Conservation (phyloP, 2,113 vertebrate genomes). For the Rhabdomys dilectus region DNA sequence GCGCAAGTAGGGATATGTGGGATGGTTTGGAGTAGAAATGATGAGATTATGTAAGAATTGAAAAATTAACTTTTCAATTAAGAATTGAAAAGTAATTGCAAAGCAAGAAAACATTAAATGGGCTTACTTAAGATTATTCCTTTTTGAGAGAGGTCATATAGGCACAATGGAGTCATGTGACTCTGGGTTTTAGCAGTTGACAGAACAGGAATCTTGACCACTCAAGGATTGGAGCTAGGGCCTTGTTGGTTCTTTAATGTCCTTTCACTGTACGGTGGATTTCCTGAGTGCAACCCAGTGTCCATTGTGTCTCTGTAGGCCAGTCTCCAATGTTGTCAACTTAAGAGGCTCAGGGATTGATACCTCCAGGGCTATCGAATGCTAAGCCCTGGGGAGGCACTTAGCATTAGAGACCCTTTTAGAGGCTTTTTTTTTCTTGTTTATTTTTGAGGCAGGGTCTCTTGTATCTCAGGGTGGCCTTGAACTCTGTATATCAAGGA, state of each 20-base stretch:
- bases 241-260: not conserved
- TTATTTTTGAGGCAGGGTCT: not conserved
- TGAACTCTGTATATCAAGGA: not conserved
- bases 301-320: not conserved
- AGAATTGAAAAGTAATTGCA: not conserved
- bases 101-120: not conserved
- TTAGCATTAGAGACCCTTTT: not conserved
- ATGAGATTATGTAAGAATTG: not conserved
- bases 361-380: not conserved
- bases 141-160: not conserved
- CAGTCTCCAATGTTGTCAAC: not conserved
- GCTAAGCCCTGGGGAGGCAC: not conserved
- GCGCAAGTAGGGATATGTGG: not conserved
- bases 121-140: not conserved
- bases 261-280: not conserved
- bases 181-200: not conserved
- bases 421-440: not conserved
- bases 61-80: not conserved
- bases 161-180: not conserved
- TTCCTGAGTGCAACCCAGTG: not conserved
- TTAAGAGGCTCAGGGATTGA: not conserved
- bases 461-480: not conserved
- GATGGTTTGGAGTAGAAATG: not conserved
- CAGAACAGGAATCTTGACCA: not conserved
- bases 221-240: accelerated